Conservation (phyloP, 2,888 invertebrate genomes). For the Minunthozetes semirufus region DNA sequence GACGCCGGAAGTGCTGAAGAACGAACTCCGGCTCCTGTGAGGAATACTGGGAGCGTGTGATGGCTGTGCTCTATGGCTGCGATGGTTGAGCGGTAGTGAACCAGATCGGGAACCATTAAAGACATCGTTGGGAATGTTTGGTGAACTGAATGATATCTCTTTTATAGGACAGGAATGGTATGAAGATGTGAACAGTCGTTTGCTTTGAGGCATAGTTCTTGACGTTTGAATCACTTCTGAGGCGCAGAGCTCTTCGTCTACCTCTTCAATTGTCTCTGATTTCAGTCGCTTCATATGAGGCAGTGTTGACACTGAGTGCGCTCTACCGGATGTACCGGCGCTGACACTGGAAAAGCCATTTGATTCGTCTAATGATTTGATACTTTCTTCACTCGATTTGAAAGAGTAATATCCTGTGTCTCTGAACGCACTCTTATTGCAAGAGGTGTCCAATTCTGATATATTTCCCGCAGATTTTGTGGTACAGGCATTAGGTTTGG, state of each 20-base stretch:
- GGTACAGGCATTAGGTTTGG: conserved; percentile 37
- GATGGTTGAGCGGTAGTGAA: conserved; percentile 38
- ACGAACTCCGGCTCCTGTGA: conserved; percentile 40
- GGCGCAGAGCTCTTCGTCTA: conserved; percentile 38
- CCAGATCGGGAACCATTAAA: conserved; percentile 38
- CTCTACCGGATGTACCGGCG: conserved; percentile 36
- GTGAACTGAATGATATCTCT: conserved; percentile 40
- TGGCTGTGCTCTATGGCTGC: conserved; percentile 9
- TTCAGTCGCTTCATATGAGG: conserved; percentile 38
- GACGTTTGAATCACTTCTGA: conserved; percentile 10
- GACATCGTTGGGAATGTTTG: conserved; percentile 40
- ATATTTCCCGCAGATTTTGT: conserved; percentile 42
- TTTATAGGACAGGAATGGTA: neutral
- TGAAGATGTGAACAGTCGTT: neutral
- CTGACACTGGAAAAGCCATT: neutral
- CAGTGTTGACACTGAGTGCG: conserved; percentile 22
- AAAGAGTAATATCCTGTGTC: conserved; percentile 43
- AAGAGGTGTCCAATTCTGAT: conserved; percentile 35
- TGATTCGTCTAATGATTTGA: conserved; percentile 41
- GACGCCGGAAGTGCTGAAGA: conserved; percentile 42
- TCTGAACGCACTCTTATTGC: conserved; percentile 39
- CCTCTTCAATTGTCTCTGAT: conserved; percentile 42
- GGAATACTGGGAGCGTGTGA: conserved; percentile 33
- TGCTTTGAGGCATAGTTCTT: conserved; percentile 32
- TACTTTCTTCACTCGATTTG: conserved; percentile 42